Base-by-base conservation (phyloP, 2,888 invertebrate genomes). In the Parnassius glacialis region DNA sequence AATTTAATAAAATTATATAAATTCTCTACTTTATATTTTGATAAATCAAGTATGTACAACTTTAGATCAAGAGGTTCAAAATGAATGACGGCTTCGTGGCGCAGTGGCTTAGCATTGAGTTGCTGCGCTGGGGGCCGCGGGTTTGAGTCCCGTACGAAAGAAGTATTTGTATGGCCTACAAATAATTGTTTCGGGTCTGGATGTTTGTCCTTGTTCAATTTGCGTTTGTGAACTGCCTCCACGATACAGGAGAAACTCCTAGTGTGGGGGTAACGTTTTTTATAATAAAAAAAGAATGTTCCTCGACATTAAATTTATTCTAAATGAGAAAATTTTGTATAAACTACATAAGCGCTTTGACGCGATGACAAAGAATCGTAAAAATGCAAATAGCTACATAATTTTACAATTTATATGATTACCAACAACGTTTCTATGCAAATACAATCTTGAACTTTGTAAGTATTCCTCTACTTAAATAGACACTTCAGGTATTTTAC, bases 401-500 rank as follows among this genome's bases (percentile, higher is more conserved):
- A 60, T 51, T 55, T 16, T 41, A 50, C 55, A 60, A 55, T 60
- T 55, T 60, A 60, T 12, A n/a, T n/a, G n/a, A n/a, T n/a, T n/a
- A 50, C 13, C 48, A 48, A 54, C 45, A 41, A 16, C 54, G 25
- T 52, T 48, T 54, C 20, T 43, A 57, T 57, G 43, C 44, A 55
- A 55, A 54, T 34, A 50, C 9, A 16, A 9, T 12, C 16, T 16
- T 51, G 5, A 44, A 25, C 48, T 60, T 42, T 13, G 13, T 43
- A 20, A 20, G 41, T 57, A 13, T 16, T 7, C 13, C 48, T n/a
- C 7, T 1, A 13, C n/a, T 13, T 48, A 48, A 48, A 48, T 48
- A 16, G 48, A 9, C 13, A 48, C 13, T 47, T 48, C 7, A 48
- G 13, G 13, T 48, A 3, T 43, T 11, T 43, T 11, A 43, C 34